phyloP scores from a whole-genome alignment of 2,113 vertebrate species.

The Eretmochelys imbricata region DNA sequence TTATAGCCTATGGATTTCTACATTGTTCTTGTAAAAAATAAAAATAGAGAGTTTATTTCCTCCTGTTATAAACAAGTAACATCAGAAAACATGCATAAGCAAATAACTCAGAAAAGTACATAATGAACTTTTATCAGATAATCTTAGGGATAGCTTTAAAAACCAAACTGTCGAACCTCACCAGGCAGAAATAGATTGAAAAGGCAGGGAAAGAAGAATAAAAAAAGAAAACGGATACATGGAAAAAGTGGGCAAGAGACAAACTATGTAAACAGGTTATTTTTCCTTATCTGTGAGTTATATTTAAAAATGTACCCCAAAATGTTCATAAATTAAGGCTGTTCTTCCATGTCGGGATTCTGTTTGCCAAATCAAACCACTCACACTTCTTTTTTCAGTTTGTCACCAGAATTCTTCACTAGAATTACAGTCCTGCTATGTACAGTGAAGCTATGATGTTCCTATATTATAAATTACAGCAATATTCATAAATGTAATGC shows the following conservation, averaged over 20 bases:
- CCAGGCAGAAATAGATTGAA: background rate
- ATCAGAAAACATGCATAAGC: background rate
- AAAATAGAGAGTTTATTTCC: background rate
- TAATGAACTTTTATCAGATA: background rate
- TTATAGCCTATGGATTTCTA: background rate
- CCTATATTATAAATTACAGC: background rate
- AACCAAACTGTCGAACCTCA: background rate
- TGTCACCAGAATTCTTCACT: background rate
- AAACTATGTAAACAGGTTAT: background rate
- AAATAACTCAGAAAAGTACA: background rate
- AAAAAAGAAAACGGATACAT: too few species aligned
- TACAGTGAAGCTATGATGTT: background rate
- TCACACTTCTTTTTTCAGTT: background rate
- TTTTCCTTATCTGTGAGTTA: background rate
- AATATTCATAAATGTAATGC: background rate
- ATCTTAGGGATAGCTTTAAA: background rate
- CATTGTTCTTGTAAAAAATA: background rate
- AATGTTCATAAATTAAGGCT: background rate
- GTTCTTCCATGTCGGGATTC: background rate
- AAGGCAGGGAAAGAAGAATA: background rate
- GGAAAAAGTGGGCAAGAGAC: too few species aligned
- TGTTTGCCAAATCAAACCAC: background rate
- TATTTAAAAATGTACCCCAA: background rate
- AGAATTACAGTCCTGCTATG: background rate
- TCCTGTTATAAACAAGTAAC: background rate